Evolutionary conservation across 2,888 invertebrate species (phyloP).

Genomic region (Dastarcus helophoroides): DNA sequence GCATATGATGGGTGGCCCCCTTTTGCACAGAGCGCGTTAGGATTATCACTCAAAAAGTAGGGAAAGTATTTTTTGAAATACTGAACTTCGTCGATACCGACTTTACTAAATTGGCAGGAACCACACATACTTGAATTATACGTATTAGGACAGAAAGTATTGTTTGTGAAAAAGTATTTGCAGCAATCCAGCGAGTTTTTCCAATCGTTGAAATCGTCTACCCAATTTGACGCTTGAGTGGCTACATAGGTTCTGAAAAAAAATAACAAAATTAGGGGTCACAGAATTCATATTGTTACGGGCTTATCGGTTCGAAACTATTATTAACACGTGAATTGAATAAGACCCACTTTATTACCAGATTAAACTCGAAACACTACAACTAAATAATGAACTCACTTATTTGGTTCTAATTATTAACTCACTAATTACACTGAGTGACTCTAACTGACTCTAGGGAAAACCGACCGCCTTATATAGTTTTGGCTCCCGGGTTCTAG

Average conservation of each 20-base stretch:
- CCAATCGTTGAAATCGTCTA: slow-evolving; percentile 84
- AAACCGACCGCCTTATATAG: no score
- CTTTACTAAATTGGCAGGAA: slow-evolving; percentile 17
- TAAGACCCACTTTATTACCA: no score
- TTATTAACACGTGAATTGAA: no score
- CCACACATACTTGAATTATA: slow-evolving; percentile 27
- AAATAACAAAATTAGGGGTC: no score
- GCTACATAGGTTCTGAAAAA: slow-evolving; percentile 57
- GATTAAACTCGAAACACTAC: no score
- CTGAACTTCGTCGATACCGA: slow-evolving; percentile 13
- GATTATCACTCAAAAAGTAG: slow-evolving; percentile 61
- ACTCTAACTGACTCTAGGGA: no score
- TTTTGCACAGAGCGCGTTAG: slow-evolving; percentile 59
- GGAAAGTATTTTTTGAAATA: slow-evolving; percentile 57
- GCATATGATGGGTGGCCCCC: slow-evolving; percentile 68
- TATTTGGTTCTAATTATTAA: no score
- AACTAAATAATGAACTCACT: no score
- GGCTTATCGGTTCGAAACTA: no score
- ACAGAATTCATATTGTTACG: no score
- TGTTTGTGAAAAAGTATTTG: slow-evolving; percentile 44
- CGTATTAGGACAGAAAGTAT: slow-evolving; percentile 61
- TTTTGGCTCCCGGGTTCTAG: no score
- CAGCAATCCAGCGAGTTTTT: slow-evolving; percentile 53
- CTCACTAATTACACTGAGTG: no score
- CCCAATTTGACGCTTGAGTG: slow-evolving; percentile 76